Percentiles rank a stretch among this genome's conserved stretches.
Conservation (phyloP, 2,888 invertebrate genomes). For the Conomelus anceps region DNA sequence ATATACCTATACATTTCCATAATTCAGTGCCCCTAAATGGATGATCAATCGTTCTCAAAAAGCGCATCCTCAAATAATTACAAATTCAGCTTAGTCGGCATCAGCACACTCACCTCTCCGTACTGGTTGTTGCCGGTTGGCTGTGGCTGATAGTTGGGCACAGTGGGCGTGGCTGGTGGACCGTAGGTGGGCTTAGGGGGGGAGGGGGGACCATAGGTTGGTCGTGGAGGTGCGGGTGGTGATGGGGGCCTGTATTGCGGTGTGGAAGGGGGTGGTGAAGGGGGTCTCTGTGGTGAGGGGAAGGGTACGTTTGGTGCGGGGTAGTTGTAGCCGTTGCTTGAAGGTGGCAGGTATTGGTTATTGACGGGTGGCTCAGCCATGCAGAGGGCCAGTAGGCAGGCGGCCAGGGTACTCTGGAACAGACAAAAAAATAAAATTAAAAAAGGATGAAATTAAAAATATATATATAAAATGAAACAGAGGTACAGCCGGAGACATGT, state of each 20-base stretch:
- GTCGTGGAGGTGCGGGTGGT: conserved; percentile 23
- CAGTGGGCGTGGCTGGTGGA: conserved; percentile 28
- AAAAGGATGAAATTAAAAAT: too few species aligned
- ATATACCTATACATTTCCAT: too few species aligned
- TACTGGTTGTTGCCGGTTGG: too few species aligned
- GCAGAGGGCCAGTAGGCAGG: conserved; percentile 21
- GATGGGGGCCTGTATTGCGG: conserved; percentile 31
- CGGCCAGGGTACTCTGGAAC: background rate
- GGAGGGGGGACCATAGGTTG: conserved; percentile 18
- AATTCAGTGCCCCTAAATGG: too few species aligned
- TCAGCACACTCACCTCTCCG: conserved; percentile 15
- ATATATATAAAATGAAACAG: too few species aligned
- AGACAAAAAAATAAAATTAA: background rate
- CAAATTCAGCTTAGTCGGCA: too few species aligned
- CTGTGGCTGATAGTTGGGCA: conserved; percentile 25
- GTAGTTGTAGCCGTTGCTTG: conserved; percentile 67
- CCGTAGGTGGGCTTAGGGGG: conserved; percentile 31
- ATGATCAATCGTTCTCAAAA: too few species aligned
- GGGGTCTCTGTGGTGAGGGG: conserved; percentile 41
- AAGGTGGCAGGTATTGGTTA: conserved; percentile 66
- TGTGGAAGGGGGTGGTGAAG: conserved; percentile 19
- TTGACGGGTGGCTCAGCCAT: conserved; percentile 38
- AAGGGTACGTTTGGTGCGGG: conserved; percentile 58
- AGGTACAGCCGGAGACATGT: too few species aligned
- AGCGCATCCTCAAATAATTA: too few species aligned